These are phyloP conservation scores for Numida meleagris DNA, from an alignment of 2,113 vertebrate species.

Conservation along the genomic window DNA sequence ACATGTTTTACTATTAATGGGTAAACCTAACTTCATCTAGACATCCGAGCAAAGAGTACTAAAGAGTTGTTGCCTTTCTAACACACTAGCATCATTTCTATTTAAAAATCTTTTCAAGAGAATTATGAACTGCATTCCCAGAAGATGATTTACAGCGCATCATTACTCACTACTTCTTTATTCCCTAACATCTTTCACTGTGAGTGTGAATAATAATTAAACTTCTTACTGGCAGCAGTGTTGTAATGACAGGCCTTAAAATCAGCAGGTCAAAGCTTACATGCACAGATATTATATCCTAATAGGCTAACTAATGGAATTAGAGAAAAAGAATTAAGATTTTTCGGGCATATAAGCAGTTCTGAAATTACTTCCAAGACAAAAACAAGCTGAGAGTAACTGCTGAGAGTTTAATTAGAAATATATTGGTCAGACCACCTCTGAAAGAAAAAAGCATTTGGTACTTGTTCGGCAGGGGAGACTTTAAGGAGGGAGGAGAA, in stretches of 20 bases:
- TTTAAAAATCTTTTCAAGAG: background rate
- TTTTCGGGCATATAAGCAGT: background rate
- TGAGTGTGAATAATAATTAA: background rate
- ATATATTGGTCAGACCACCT: background rate
- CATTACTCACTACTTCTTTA: background rate
- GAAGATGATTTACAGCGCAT: background rate
- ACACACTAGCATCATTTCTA: background rate
- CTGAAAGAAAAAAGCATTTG: background rate
- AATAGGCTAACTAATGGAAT: background rate
- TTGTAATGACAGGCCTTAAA: background rate
- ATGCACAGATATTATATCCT: background rate
- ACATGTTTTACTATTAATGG: background rate
- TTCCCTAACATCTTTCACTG: background rate
- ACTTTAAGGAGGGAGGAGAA: background rate
- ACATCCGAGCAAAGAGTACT: background rate
- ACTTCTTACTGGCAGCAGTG: background rate
- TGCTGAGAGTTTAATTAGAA: slow-evolving; percentile 35
- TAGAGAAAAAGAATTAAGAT: background rate
- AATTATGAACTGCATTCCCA: background rate
- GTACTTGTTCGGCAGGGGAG: background rate
- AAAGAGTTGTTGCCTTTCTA: background rate
- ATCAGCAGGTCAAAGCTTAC: background rate
- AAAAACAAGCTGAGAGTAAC: slow-evolving; percentile 5
- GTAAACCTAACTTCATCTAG: background rate
- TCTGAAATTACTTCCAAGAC: slow-evolving; percentile 2